Percentiles rank a stretch among this genome's conserved stretches.
These are phyloP conservation scores for Heteronetta atricapilla DNA, from an alignment of 2,113 vertebrate genomes.

Conservation along the genomic window DNA sequence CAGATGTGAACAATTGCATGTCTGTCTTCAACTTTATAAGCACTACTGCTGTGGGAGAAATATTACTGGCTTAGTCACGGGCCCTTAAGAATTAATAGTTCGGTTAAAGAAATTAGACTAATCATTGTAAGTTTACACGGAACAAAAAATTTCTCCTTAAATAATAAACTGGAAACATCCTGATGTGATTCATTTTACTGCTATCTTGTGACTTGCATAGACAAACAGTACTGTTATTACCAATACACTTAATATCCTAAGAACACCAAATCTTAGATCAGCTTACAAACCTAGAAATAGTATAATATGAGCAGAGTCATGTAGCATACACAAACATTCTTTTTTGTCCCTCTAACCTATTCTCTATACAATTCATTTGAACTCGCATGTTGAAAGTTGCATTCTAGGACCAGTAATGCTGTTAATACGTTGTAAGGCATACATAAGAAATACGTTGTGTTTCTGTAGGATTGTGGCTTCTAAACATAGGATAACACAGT, in stretches of 20 bases:
- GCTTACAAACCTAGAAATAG: neutral
- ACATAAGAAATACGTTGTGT: no score
- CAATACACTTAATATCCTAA: neutral
- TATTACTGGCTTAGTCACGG: neutral
- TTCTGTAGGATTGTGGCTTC: neutral
- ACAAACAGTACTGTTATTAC: neutral
- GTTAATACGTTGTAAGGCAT: neutral
- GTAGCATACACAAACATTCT: rapidly evolving
- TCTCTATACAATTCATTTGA: neutral
- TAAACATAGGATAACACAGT: neutral
- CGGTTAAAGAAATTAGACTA: neutral
- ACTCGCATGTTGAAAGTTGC: neutral
- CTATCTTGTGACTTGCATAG: neutral
- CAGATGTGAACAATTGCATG: neutral
- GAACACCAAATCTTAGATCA: neutral
- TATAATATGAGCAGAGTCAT: neutral
- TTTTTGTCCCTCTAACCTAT: neutral
- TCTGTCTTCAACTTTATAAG: neutral
- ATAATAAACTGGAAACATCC: neutral
- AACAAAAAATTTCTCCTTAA: neutral
- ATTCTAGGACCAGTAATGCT: neutral
- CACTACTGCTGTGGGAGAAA: neutral
- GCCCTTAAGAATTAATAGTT: neutral
- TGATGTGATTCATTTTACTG: neutral
- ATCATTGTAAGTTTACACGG: neutral